These are phyloP conservation scores for Popillia japonica DNA, from an alignment of 1,140 invertebrate species.

Conservation along the genomic window DNA sequence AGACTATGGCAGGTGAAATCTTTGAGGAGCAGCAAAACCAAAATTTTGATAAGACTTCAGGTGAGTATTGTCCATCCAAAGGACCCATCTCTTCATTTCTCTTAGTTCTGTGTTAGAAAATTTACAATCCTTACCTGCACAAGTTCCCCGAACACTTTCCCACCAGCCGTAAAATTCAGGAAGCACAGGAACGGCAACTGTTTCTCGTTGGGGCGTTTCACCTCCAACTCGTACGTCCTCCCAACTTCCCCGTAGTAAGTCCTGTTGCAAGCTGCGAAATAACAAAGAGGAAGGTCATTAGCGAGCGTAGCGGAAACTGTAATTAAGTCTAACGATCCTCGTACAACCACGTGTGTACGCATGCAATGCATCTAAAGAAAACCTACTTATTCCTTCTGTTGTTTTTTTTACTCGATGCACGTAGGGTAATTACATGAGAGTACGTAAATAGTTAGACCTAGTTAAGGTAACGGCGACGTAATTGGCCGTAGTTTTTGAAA, in stretches of 20 bases:
- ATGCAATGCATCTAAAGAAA: not conserved
- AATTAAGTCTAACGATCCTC: not conserved
- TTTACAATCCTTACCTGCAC: conserved; percentile 72
- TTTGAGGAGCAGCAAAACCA: too few relatives aligned
- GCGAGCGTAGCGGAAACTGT: not conserved
- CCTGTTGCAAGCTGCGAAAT: conserved; percentile 77
- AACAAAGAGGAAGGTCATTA: conserved; percentile 7
- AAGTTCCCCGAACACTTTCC: conserved; percentile 75
- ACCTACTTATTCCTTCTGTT: too few relatives aligned
- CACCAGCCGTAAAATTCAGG: conserved; percentile 80
- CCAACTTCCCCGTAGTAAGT: conserved; percentile 83
- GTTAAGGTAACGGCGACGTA: not conserved
- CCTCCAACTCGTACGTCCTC: conserved; percentile 78
- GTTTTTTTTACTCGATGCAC: not conserved
- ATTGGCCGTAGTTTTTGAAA: not conserved
- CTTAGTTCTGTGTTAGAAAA: too few relatives aligned
- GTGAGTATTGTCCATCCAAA: too few relatives aligned
- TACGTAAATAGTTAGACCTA: not conserved
- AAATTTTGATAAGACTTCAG: too few relatives aligned
- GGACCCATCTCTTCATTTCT: too few relatives aligned
- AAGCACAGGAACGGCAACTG: conserved; percentile 79
- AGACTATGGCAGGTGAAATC: too few relatives aligned
- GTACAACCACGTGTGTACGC: not conserved
- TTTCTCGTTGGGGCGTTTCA: conserved; percentile 76
- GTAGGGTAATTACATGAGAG: not conserved